A percentile compares a stretch with the other conserved stretches of the same genome.
Evolutionary conservation across 1,140 invertebrate species (phyloP).

Genomic region (Apis dorsata): DNA sequence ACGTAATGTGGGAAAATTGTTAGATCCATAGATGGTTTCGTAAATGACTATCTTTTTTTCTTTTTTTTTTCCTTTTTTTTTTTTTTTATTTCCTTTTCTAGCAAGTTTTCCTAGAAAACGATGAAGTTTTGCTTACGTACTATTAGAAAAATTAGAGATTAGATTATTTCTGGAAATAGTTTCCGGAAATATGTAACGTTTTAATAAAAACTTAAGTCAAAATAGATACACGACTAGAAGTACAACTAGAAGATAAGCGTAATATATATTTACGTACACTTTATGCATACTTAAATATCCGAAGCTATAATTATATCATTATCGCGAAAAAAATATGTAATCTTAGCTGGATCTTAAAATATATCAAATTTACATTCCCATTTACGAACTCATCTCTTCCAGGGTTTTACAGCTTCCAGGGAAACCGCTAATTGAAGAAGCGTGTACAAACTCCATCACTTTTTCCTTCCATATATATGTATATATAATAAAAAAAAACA

Average conservation of each 20-base stretch:
- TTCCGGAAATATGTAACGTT: too few species aligned
- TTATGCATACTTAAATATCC: too few species aligned
- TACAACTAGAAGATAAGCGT: background rate
- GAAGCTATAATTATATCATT: background rate
- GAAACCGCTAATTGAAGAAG: background rate
- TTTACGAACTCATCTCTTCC: too few species aligned
- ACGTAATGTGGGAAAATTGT: background rate
- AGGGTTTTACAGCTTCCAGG: background rate
- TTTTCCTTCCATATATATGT: background rate
- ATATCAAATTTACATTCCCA: too few species aligned
- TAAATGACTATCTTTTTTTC: background rate
- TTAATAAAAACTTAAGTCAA: too few species aligned
- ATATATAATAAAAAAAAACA: background rate
- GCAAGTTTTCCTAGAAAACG: background rate
- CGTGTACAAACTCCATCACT: background rate
- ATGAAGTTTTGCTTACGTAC: too few species aligned
- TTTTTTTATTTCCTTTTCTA: background rate
- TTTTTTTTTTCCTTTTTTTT: background rate
- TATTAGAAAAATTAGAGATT: too few species aligned
- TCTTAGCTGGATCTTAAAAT: background rate
- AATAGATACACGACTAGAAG: too few species aligned
- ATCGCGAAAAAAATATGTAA: background rate
- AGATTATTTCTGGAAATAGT: too few species aligned
- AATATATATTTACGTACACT: background rate
- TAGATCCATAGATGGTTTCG: background rate